Evolutionary conservation across 2,797 vertebrate species (phyloP), one percentile per base, ranked within the genome.

Genomic region (Sciaenops ocellatus): DNA sequence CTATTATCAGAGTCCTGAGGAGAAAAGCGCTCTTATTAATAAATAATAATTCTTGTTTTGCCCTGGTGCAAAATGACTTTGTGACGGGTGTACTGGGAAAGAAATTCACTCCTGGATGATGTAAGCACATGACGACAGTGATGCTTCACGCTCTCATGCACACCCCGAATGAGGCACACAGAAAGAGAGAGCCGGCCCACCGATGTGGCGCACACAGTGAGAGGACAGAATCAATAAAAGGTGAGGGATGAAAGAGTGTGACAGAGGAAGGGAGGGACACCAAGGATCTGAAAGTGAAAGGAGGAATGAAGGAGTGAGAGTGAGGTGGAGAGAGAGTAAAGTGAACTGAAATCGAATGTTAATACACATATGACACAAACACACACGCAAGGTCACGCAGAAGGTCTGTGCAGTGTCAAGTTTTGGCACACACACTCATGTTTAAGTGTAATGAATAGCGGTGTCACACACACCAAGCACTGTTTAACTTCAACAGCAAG

Each of bases 371-470:
- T 26, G 56, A 48, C 57, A 56, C 26, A 73, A 22, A 51, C 56
- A 75, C 52, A 67, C 52, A 54, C 42, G 41, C 41, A 56, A 47
- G 41, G 10, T 59, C 51, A 51, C 24, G n/a, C 11, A 26, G 2
- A n/a, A 3, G 46, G 46, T 73, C 78, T 88, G 82, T 65, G 59
- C 57, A 83, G 59, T 66, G 48, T 90, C 84, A 76, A 51, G 42
- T 64, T 81, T 56, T 69, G 72, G 78, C 62, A 15, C 61, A 48
- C 28, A 80, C 30, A n/a, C 77, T 52, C 41, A 24, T 60, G 59
- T 66, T 84, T 71, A 55, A 74, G 68, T 51, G 66, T 74, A 87
- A 87, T 88, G 70, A 82, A 90, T 86, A 75, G 47, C 6, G 5
- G 46, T 83, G 85, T 86, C 34, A 38, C 83, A 80, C 57, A 74